Percentiles rank a stretch among this genome's conserved stretches.
Conservation (phyloP, 2,888 invertebrate genomes). For the Rhabditophanes sp. region DNA sequence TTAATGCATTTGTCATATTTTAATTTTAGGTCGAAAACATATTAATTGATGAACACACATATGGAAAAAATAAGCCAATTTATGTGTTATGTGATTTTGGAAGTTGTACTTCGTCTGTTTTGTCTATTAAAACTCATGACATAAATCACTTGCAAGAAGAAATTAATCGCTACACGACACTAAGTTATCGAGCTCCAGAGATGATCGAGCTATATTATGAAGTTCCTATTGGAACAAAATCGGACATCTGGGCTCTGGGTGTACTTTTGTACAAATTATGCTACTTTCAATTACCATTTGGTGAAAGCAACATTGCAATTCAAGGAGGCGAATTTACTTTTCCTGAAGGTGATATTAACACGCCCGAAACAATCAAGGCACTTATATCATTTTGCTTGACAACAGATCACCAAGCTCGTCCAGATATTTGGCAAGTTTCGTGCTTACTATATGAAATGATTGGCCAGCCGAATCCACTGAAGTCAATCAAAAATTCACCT, state of each 20-base stretch:
- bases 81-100: conserved; percentile 84
- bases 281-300: conserved; percentile 74
- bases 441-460: not conserved
- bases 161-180: conserved; percentile 58
- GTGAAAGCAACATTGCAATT: conserved; percentile 77
- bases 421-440: conserved; percentile 4
- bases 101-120: conserved; percentile 64
- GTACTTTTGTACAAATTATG: conserved; percentile 74
- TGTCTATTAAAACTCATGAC: conserved; percentile 12
- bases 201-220: conserved; percentile 79
- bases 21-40: conserved; percentile 64
- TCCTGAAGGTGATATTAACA: conserved; percentile 60
- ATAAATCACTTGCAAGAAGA: conserved; percentile 30
- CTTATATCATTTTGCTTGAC: conserved; percentile 55
- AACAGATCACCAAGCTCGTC: too few relatives aligned
- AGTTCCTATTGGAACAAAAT: conserved; percentile 54
- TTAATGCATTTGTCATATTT: conserved; percentile 1
- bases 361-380: conserved; percentile 57
- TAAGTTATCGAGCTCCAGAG: conserved; percentile 74
- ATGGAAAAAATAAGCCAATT: conserved; percentile 47
- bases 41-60: conserved; percentile 61
- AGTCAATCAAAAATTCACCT: too few relatives aligned
- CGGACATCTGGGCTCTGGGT: conserved; percentile 56
- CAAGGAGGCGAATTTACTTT: conserved; percentile 71
- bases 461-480: too few relatives aligned